A percentile compares a stretch with the other conserved stretches of the same genome.
Evolutionary conservation across 2,797 vertebrate genomes (phyloP).

Genomic region (Halcyon leucocephala): DNA sequence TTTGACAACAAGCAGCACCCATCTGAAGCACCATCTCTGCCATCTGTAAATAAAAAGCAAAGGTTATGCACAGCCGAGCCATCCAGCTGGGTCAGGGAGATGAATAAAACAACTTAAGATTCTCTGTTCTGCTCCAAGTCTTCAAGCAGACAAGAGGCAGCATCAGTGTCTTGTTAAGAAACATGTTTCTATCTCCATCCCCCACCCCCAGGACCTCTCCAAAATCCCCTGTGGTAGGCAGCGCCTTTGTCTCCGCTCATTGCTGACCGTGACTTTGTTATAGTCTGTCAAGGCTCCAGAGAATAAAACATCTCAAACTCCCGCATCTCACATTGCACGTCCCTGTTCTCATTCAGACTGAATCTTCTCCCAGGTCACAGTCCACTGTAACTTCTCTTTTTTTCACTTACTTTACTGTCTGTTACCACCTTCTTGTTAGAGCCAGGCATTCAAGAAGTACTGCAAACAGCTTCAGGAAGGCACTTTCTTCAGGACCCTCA

Average conservation of each 20-base stretch:
- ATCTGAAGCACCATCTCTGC: neutral
- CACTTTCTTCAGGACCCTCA: neutral
- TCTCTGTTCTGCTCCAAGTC: neutral
- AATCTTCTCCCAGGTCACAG: neutral
- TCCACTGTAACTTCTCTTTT: neutral
- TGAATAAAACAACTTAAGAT: neutral
- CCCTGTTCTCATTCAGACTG: neutral
- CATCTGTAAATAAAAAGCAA: neutral
- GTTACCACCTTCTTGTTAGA: neutral
- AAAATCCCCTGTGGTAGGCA: neutral
- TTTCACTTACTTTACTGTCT: neutral
- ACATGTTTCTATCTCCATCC: neutral
- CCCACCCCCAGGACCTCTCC: neutral
- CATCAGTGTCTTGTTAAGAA: neutral
- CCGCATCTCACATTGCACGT: neutral
- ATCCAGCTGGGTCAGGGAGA: neutral
- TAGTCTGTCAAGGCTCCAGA: neutral
- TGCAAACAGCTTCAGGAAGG: neutral
- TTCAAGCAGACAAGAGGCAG: neutral
- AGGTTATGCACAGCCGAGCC: neutral
- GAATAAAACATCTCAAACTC: neutral
- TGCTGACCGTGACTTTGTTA: neutral
- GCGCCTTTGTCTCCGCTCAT: neutral
- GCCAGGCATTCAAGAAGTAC: neutral
- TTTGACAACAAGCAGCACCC: neutral